A percentile compares a stretch with the other conserved stretches of the same genome.
phyloP scores from a whole-genome alignment of 2,888 invertebrate species.

The Anthoptus insignis region DNA sequence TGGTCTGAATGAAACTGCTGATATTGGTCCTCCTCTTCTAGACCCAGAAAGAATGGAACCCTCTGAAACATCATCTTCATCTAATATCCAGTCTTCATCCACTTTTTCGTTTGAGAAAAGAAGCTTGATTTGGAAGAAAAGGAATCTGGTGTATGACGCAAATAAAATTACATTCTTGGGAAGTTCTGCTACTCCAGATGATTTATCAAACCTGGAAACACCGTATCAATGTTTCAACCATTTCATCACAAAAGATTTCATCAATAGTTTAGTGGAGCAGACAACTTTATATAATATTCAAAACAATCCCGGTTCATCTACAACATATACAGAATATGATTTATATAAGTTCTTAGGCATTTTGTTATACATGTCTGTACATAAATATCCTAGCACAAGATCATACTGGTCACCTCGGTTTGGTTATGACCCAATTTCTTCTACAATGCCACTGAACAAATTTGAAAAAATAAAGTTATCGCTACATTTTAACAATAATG shows the following conservation, averaged over 20 bases:
- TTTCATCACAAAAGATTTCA: slow-evolving; percentile 50
- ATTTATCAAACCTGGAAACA: slow-evolving; percentile 51
- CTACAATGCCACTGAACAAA: slow-evolving; percentile 51
- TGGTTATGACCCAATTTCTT: slow-evolving; percentile 50
- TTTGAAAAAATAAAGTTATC: slow-evolving; percentile 53
- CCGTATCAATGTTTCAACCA: slow-evolving; percentile 52
- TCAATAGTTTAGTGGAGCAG: slow-evolving; percentile 46
- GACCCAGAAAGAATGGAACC: slow-evolving; percentile 40
- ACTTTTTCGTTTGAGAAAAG: slow-evolving; percentile 59
- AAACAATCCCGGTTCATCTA: slow-evolving; percentile 41
- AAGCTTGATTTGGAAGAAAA: slow-evolving; percentile 58
- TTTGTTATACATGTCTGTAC: slow-evolving; percentile 50
- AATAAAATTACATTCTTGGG: slow-evolving; percentile 58
- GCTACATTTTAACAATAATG: slow-evolving; percentile 55
- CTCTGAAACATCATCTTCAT: slow-evolving; percentile 55
- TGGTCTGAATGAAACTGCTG: slow-evolving; percentile 9
- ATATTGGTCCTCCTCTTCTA: slow-evolving; percentile 24
- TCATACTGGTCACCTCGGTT: slow-evolving; percentile 51
- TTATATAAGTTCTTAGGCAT: slow-evolving; percentile 50
- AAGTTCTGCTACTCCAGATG: slow-evolving; percentile 54
- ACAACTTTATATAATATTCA: slow-evolving; percentile 46
- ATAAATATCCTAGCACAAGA: slow-evolving; percentile 49
- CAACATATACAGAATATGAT: slow-evolving; percentile 42
- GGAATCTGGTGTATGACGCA: slow-evolving; percentile 55
- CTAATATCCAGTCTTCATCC: no score